These are phyloP conservation scores for Eledone cirrhosa DNA, from an alignment of 2,888 invertebrate genomes.

Conservation along the genomic window DNA sequence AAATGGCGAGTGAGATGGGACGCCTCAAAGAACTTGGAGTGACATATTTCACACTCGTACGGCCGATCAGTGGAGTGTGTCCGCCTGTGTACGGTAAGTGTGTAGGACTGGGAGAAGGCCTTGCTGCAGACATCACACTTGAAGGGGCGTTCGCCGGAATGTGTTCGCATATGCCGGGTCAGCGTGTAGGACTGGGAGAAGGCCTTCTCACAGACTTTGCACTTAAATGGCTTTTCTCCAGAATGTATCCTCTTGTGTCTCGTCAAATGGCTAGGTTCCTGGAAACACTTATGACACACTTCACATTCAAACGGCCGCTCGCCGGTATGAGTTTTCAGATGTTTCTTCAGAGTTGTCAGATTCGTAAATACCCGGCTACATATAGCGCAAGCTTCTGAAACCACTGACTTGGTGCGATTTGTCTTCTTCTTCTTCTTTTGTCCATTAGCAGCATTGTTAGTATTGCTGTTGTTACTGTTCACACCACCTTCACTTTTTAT, in stretches of 20 bases:
- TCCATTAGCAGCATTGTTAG: background rate
- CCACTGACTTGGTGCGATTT: constrained; percentile 24
- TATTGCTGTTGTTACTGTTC: background rate
- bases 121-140: constrained; percentile 26
- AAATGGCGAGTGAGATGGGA: constrained; percentile 25
- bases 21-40: constrained; percentile 25
- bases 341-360: constrained; percentile 24
- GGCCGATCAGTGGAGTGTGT: constrained; percentile 23
- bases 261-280: constrained; percentile 19
- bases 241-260: constrained; percentile 21
- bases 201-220: constrained; percentile 28
- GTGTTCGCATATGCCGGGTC: constrained; percentile 24
- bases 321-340: constrained; percentile 24
- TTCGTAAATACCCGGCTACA: constrained; percentile 26
- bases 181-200: constrained; percentile 26
- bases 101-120: constrained; percentile 27
- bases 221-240: constrained; percentile 23
- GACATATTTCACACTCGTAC: constrained; percentile 23
- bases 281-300: constrained; percentile 26
- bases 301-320: constrained; percentile 25
- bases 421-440: constrained; percentile 23
- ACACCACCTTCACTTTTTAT: background rate
- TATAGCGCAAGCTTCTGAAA: constrained; percentile 21
- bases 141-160: constrained; percentile 18
- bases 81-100: constrained; percentile 23